These are phyloP conservation scores for Molorchus minor DNA, from an alignment of 2,888 invertebrate species.

Conservation along the genomic window DNA sequence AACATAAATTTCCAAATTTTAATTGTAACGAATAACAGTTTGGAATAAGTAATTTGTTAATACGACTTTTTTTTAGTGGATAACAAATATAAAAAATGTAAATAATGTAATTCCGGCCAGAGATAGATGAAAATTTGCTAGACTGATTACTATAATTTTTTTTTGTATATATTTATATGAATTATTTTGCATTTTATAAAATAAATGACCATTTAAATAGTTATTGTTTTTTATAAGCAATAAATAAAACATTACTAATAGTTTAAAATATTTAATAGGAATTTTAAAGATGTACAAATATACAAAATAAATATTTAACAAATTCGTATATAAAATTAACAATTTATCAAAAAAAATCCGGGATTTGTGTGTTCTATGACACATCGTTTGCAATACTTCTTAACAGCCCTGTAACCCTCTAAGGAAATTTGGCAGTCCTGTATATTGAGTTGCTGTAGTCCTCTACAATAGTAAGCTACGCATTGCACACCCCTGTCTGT, in stretches of 20 bases:
- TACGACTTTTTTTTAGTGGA: slow-evolving; percentile 9
- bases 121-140: slow-evolving; percentile 38
- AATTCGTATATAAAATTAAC: slow-evolving; percentile 40
- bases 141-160: slow-evolving; percentile 47
- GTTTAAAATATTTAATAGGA: slow-evolving; percentile 20
- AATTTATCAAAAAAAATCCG: slow-evolving; percentile 78
- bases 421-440: slow-evolving; percentile 92
- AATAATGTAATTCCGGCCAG: slow-evolving; percentile 42
- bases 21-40: neutral
- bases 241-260: neutral
- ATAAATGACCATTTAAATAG: slow-evolving; percentile 23
- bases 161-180: slow-evolving; percentile 35
- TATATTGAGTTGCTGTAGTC: slow-evolving; percentile 89
- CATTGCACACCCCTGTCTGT: slow-evolving; percentile 89
- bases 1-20: no score
- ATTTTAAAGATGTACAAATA: slow-evolving; percentile 47
- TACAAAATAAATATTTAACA: slow-evolving; percentile 44
- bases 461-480: slow-evolving; percentile 89
- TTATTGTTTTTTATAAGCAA: neutral
- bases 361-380: slow-evolving; percentile 96
- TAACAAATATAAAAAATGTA: slow-evolving; percentile 19
- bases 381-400: slow-evolving; percentile 91
- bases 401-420: slow-evolving; percentile 89
- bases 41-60: neutral
- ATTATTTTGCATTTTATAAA: slow-evolving; percentile 40